Base-by-base conservation (phyloP, 2,888 invertebrate species). In the Lordiphosa fenestrarum region DNA sequence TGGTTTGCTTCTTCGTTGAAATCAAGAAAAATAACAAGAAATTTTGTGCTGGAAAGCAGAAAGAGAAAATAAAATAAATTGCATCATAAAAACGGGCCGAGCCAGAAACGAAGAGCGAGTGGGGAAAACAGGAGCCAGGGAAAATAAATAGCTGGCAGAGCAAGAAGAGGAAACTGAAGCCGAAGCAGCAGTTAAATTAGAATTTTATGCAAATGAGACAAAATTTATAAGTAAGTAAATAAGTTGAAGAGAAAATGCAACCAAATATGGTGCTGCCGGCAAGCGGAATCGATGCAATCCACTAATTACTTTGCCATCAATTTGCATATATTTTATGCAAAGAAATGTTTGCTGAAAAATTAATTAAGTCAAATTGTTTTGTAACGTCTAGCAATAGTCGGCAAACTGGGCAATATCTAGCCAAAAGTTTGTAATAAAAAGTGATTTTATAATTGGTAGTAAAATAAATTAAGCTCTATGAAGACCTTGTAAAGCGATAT, bases 201-300 rank as follows among this genome's bases (percentile, higher is more conserved):
- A 86, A 87, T 86, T 87, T 87, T 87, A 87, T 87, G 87, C 84
- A 87, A 87, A 87, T 87, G 61, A 71, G 69, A 54, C 49, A 49
- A 65, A 70, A 70, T 75, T 72, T 72, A 64, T 67, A 53, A 39
- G 46, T 13, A 56, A 19, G 35, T 39, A 57, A 65, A 57, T 46
- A 56, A 38, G 41, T 30, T 30, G 30, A 30, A 10, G 37, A 36
- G 25, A n/a, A 44, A 57, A 23, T 42, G 37, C 52, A 57, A 46
- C 52, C 30, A 30, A 30, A 30, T 9, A 30, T 30, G 30, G 30
- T 30, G 10, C 30, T 9, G 9, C 30, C 30, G 30, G 30, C 9
- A 10, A 3, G 30, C 30, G 30, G 30, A 30, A 30, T 30, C 30
- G 30, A 30, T 30, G 30, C 30, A 30, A 30, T 30, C 10, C 30